Base-by-base conservation (phyloP, 2,888 invertebrate genomes). In the Drosophila gaucha region DNA sequence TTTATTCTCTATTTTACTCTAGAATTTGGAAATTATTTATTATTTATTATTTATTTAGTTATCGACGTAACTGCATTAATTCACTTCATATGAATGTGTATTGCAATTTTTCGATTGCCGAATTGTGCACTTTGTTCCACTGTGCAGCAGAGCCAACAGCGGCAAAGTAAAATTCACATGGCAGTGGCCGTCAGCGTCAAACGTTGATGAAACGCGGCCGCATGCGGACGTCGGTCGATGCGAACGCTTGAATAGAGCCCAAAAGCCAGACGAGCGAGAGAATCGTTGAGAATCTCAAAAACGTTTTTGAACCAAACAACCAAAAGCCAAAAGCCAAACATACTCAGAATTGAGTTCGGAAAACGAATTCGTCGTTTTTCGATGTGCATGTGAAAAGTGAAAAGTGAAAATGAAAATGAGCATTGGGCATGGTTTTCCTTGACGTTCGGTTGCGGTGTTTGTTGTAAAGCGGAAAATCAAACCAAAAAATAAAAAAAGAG, bases 181-280 rank as follows among this genome's bases (percentile, higher is more conserved):
- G 67, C 88, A 62, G 59, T 59, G 72, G 70, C 65, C 54, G 67
- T 44, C 60, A 66, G 69, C 73, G 66, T 77, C 88, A 90, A 88
- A 90, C 88, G 86, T 80, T 83, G 79, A 82, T 83, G 86, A 90
- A 85, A 80, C 86, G 86, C 87, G 78, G 80, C 78, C 89, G 87
- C 82, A 89, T 90, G 76, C 84, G 87, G 90, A 80, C 78, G 75
- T 78, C 73, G 69, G 41, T 44, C 66, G 73, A 54, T 65, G 54
- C 36, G 54, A 55, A 31, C 39, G 60, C 38, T 49, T 38, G 50
- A 49, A 24, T 33, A 14, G 22, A 49, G 26, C 8, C 33, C 24
- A 31, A 24, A 18, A 6, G 20, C 16, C 26, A 46, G 36, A 20
- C 39, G 26, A 36, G 20, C 30, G 46, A 46, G 50, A 54, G 28